phyloP scores from a whole-genome alignment of 92 coral and sea anemone species.

The Epizoanthus stellaris region DNA sequence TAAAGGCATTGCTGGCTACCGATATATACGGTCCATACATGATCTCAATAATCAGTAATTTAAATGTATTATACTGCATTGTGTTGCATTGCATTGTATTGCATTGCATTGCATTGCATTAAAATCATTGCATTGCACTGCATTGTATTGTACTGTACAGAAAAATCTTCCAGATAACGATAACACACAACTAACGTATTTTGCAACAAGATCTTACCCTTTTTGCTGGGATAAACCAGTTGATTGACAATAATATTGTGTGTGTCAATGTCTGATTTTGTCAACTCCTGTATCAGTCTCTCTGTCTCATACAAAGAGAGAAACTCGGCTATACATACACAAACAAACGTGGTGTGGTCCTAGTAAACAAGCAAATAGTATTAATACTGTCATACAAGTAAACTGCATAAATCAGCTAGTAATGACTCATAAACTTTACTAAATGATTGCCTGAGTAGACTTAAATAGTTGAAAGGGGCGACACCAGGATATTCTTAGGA shows the following conservation, averaged over 20 bases:
- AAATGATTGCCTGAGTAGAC: background rate
- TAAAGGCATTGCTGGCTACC: no score
- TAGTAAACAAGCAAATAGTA: slow-evolving; percentile 2
- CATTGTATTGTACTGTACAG: no score
- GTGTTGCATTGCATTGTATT: no score
- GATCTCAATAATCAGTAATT: no score
- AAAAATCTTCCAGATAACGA: background rate
- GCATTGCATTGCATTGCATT: no score
- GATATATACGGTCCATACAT: no score
- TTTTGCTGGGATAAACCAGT: slow-evolving; percentile 75
- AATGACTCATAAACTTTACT: no score
- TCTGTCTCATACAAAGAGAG: slow-evolving; percentile 95
- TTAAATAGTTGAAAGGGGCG: background rate
- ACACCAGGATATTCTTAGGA: no score
- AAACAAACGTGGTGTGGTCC: slow-evolving; percentile 98
- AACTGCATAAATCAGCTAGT: no score
- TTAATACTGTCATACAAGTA: background rate
- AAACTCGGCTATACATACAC: slow-evolving; percentile 98
- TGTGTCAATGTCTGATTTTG: slow-evolving; percentile 94
- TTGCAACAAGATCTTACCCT: slow-evolving; percentile 26
- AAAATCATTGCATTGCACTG: no score
- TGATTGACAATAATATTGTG: slow-evolving; percentile 98
- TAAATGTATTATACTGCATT: no score
- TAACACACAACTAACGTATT: background rate
- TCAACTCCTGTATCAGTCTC: slow-evolving; percentile 90